These are phyloP conservation scores for Neosilurus mollespiculum DNA, from an alignment of 2,797 vertebrate genomes.

Conservation along the genomic window DNA sequence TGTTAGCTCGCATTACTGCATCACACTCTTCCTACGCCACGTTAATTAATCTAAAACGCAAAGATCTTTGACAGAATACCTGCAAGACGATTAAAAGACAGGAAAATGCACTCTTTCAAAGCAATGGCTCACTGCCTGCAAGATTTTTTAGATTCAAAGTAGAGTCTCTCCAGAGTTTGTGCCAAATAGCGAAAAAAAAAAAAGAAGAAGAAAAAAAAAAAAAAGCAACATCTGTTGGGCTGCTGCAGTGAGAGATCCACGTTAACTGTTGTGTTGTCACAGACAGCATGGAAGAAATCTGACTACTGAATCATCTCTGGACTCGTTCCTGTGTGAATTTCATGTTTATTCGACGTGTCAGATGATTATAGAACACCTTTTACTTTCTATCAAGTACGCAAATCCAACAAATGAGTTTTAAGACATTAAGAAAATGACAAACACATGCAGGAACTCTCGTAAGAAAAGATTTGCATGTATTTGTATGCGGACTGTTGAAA, in stretches of 20 bases:
- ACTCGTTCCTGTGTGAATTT: neutral
- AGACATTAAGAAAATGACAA: neutral
- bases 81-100: neutral
- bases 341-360: constrained; percentile 11
- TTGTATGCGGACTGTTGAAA: neutral
- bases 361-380: constrained; percentile 7
- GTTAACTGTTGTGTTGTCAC: constrained; percentile 26
- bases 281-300: constrained; percentile 19
- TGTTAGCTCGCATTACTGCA: constrained; percentile 27
- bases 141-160: constrained; percentile 37
- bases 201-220: too few relatives aligned
- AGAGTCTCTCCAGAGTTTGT: constrained; percentile 41
- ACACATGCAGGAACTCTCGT: neutral
- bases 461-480: neutral
- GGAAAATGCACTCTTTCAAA: constrained; percentile 6
- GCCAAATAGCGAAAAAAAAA: constrained; percentile 30
- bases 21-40: constrained; percentile 1
- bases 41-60: neutral
- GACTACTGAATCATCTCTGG: constrained; percentile 10
- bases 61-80: constrained; percentile 17
- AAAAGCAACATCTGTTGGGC: constrained; percentile 41
- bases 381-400: neutral
- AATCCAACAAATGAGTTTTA: neutral
- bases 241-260: constrained; percentile 26
- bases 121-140: constrained; percentile 23